Evolutionary conservation across 1,140 invertebrate species (phyloP).

Genomic region (Lysiphlebus fabarum): DNA sequence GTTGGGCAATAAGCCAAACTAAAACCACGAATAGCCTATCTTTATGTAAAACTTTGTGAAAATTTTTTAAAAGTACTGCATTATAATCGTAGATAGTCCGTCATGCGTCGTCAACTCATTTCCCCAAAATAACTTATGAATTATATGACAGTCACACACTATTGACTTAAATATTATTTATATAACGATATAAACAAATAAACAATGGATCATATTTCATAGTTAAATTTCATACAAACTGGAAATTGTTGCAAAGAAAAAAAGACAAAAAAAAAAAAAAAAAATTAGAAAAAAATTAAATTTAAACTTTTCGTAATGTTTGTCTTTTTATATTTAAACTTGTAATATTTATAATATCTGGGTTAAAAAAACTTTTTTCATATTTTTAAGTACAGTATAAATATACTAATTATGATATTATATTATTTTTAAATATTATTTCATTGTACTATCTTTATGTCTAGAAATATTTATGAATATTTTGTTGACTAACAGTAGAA

Average conservation of each 20-base stretch:
- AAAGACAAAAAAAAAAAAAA: background rate
- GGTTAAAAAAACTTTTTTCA: too few relatives aligned
- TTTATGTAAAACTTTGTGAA: conserved; percentile 1
- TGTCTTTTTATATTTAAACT: too few relatives aligned
- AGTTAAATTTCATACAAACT: background rate
- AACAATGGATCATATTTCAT: conserved; percentile 14
- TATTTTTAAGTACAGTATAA: too few relatives aligned
- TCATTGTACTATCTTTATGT: too few relatives aligned
- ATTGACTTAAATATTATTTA: conserved; percentile 10
- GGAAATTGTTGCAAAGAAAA: background rate
- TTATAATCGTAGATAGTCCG: conserved; percentile 28
- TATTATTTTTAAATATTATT: too few relatives aligned
- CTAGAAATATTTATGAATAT: too few relatives aligned
- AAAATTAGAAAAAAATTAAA: too few relatives aligned
- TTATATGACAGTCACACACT: conserved; percentile 21
- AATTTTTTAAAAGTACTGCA: conserved; percentile 27
- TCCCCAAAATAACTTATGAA: conserved; percentile 24
- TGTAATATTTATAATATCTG: too few relatives aligned
- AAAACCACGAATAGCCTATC: conserved; percentile 21
- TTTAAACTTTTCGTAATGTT: too few relatives aligned
- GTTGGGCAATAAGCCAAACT: conserved; percentile 25
- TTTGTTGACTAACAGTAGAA: too few relatives aligned
- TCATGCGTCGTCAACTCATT: conserved; percentile 26
- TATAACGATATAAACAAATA: conserved; percentile 18
- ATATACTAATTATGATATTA: too few relatives aligned